Conservation (phyloP, 2,888 invertebrate genomes). For the Adelognathus sp. region DNA sequence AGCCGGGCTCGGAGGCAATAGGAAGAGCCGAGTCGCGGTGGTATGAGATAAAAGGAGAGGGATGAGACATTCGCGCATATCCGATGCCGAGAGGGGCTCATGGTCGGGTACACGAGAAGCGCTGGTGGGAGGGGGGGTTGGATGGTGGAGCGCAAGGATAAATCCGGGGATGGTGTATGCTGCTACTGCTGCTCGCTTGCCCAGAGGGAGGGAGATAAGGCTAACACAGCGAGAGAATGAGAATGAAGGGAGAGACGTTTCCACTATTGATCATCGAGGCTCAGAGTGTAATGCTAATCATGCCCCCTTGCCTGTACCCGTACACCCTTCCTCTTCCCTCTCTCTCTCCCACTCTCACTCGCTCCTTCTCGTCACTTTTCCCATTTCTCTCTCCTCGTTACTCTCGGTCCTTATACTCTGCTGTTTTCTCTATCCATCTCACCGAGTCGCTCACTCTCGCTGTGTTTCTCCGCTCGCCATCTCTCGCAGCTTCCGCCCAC, state of each 20-base stretch:
- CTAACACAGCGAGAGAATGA: constrained; percentile 79
- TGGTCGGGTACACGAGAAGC: constrained; percentile 50
- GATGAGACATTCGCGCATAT: constrained; percentile 78
- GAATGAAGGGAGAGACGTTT: constrained; percentile 80
- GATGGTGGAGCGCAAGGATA: constrained; percentile 54
- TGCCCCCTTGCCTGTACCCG: constrained; percentile 72
- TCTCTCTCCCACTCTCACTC: constrained; percentile 23
- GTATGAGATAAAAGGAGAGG: constrained; percentile 63
- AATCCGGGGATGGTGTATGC: constrained; percentile 65
- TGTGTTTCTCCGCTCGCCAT: constrained; percentile 57
- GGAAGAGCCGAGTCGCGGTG: constrained; percentile 58
- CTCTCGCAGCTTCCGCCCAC: constrained; percentile 59
- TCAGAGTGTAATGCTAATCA: constrained; percentile 81
- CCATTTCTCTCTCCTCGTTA: constrained; percentile 36
- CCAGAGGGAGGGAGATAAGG: constrained; percentile 76
- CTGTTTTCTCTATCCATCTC: constrained; percentile 51
- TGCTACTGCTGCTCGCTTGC: constrained; percentile 58
- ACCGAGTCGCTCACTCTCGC: constrained; percentile 66
- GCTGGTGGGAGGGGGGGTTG: too few relatives aligned
- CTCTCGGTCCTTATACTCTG: neutral
- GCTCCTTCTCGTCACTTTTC: constrained; percentile 59
- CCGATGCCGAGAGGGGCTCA: constrained; percentile 69
- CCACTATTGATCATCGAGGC: constrained; percentile 81
- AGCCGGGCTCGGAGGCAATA: constrained; percentile 49
- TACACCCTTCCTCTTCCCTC: constrained; percentile 51